Conservation (phyloP, 1,140 invertebrate species). For the Cydia fagiglandana region DNA sequence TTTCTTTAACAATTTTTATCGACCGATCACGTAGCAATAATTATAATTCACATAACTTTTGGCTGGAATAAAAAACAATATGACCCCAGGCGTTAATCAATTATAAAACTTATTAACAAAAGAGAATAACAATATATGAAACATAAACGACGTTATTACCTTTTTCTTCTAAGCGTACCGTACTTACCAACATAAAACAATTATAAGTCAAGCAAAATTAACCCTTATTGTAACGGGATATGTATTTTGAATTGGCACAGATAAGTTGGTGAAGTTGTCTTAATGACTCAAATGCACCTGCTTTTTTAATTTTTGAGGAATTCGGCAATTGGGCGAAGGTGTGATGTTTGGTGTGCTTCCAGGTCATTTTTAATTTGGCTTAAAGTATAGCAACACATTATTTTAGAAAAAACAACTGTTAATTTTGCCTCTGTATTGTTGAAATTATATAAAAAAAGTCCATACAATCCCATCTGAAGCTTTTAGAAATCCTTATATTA, state of each 20-base stretch:
- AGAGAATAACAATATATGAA: not conserved
- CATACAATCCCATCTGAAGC: too few relatives aligned
- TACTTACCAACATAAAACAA: not conserved
- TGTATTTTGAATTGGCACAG: not conserved
- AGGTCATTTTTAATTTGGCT: not conserved
- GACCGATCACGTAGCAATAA: conserved; percentile 18
- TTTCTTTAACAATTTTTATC: conserved; percentile 5
- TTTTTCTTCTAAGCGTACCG: not conserved
- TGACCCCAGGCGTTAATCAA: not conserved
- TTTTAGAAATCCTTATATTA: too few relatives aligned
- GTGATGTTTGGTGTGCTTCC: not conserved
- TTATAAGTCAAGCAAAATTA: not conserved
- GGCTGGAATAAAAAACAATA: not conserved
- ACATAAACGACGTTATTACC: not conserved
- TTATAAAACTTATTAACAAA: not conserved
- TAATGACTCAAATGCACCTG: conserved; percentile 65
- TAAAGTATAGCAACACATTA: not conserved
- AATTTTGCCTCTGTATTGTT: too few relatives aligned
- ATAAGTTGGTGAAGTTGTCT: conserved; percentile 49
- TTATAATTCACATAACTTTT: conserved; percentile 14
- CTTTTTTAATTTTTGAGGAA: conserved; percentile 47
- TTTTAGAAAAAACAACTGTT: not conserved
- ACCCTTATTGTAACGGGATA: not conserved
- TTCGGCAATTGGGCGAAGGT: conserved; percentile 1
- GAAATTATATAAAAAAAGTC: too few relatives aligned